Percentiles rank a stretch among this genome's conserved stretches.
These are phyloP conservation scores for Baccha elongata DNA, from an alignment of 2,888 invertebrate species.

Conservation along the genomic window DNA sequence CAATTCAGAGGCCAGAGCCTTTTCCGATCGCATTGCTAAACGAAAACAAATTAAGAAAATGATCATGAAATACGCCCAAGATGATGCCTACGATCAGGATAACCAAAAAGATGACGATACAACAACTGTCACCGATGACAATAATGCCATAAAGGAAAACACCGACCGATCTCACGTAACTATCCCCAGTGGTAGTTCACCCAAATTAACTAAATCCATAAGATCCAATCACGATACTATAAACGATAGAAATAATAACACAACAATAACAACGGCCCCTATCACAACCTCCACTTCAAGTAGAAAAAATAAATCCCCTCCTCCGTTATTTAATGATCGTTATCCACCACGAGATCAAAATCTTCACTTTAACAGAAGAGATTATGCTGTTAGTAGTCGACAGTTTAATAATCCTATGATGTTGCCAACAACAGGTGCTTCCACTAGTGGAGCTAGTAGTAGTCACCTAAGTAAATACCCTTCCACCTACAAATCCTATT, in stretches of 20 bases:
- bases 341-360: conserved; percentile 61
- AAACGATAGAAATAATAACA: conserved; percentile 80
- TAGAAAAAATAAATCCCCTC: conserved; percentile 68
- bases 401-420: conserved; percentile 61
- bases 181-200: conserved; percentile 70
- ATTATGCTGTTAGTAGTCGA: conserved; percentile 46
- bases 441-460: conserved; percentile 33
- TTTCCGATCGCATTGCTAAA: conserved; percentile 89
- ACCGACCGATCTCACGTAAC: conserved; percentile 69
- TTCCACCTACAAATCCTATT: conserved; percentile 76
- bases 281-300: conserved; percentile 72
- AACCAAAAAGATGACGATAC: conserved; percentile 11
- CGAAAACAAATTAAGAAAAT: conserved; percentile 92
- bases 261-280: conserved; percentile 78
- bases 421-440: conserved; percentile 33
- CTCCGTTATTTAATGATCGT: conserved; percentile 50
- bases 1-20: conserved; percentile 82
- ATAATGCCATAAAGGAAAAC: conserved; percentile 77
- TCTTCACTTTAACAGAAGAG: conserved; percentile 53
- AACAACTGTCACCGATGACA: conserved; percentile 79
- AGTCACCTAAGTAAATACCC: conserved; percentile 63
- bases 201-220: conserved; percentile 70
- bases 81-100: conserved; percentile 86
- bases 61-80: conserved; percentile 91
- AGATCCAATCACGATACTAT: conserved; percentile 75